These are phyloP conservation scores for Hippocampus mohnikei DNA, from an alignment of 2,113 vertebrate species.

Conservation along the genomic window DNA sequence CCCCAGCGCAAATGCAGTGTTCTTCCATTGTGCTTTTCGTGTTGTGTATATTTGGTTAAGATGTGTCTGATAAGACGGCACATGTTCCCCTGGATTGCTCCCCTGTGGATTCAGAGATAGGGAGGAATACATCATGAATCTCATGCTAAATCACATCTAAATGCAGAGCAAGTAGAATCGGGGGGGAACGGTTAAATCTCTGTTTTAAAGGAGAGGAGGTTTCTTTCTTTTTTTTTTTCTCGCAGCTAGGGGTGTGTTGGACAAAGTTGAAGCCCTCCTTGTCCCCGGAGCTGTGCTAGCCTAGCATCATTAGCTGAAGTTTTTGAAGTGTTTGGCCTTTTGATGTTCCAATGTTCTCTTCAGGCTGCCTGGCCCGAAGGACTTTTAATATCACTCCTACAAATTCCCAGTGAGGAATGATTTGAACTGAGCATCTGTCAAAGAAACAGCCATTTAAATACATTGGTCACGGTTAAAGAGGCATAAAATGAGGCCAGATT, in stretches of 20 bases:
- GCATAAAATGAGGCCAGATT: slow-evolving; percentile 81
- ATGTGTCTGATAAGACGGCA: slow-evolving; percentile 49
- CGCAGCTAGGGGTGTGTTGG: slow-evolving; percentile 57
- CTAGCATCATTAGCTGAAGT: slow-evolving; percentile 76
- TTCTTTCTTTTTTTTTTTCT: slow-evolving; percentile 24
- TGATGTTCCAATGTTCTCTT: slow-evolving; percentile 78
- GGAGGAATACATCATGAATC: slow-evolving; percentile 55
- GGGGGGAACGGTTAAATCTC: slow-evolving; percentile 66
- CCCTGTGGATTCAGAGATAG: slow-evolving; percentile 42
- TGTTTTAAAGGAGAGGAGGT: slow-evolving; percentile 68
- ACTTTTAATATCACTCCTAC: slow-evolving; percentile 78
- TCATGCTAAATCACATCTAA: slow-evolving; percentile 63
- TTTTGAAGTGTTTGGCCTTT: slow-evolving; percentile 80
- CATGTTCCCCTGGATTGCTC: slow-evolving; percentile 33
- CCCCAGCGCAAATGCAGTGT: slow-evolving; percentile 13
- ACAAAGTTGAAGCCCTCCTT: slow-evolving; percentile 65
- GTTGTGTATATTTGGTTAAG: slow-evolving; percentile 34
- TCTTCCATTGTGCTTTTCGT: slow-evolving; percentile 26
- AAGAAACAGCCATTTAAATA: slow-evolving; percentile 79
- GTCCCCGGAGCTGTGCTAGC: slow-evolving; percentile 60
- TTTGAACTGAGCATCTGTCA: slow-evolving; percentile 77
- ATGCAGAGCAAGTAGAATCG: slow-evolving; percentile 38
- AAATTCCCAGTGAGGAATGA: slow-evolving; percentile 80
- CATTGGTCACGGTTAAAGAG: slow-evolving; percentile 79
- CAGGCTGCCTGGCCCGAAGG: slow-evolving; percentile 74